phyloP scores from a whole-genome alignment of 2,888 invertebrate genomes.

The Netelia melanura region DNA sequence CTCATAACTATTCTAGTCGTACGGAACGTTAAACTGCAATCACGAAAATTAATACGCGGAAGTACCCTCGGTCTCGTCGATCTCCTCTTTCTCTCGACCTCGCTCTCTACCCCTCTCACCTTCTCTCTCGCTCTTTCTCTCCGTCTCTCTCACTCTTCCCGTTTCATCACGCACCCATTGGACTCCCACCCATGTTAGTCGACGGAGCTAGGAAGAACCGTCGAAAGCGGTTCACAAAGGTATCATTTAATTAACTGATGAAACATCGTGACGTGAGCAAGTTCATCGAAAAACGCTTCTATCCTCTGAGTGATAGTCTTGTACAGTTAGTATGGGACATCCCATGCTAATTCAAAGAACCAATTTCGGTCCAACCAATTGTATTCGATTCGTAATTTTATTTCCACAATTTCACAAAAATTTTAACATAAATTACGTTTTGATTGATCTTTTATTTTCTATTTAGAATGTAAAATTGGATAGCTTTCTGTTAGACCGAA shows the following conservation, averaged over 20 bases:
- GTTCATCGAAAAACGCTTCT: conserved; percentile 31
- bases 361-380: no score
- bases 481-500: no score
- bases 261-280: conserved; percentile 54
- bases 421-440: no score
- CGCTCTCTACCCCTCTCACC: background rate
- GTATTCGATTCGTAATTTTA: no score
- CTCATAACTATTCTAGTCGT: conserved; percentile 70
- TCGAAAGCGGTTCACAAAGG: conserved; percentile 50
- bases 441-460: no score
- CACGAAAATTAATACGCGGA: conserved; percentile 70
- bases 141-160: background rate
- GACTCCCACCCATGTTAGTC: background rate
- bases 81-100: conserved; percentile 32
- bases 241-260: conserved; percentile 70
- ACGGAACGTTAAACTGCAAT: conserved; percentile 72
- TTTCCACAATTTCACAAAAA: no score
- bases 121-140: conserved; percentile 2
- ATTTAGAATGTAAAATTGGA: no score
- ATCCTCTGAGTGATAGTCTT: background rate
- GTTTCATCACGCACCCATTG: background rate
- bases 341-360: no score
- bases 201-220: conserved; percentile 27
- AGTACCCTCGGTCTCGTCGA: conserved; percentile 58
- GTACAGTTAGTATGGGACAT: no score